phyloP scores from a whole-genome alignment of 1,140 invertebrate genomes.

The Lepidurus couesii region DNA sequence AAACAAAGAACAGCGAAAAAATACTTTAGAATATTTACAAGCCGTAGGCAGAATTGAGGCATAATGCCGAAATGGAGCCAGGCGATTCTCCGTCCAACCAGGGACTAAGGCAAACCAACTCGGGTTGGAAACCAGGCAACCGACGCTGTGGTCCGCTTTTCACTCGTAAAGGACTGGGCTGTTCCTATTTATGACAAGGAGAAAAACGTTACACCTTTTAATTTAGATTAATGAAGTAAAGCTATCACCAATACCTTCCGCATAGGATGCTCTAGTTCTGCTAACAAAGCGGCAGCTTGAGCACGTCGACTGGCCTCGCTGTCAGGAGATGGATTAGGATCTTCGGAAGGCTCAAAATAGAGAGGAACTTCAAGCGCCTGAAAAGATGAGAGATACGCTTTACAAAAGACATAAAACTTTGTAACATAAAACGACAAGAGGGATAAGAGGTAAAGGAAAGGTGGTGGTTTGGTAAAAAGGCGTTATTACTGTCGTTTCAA shows the following conservation, averaged over 20 bases:
- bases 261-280: slow-evolving; percentile 26
- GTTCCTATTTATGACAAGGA: slow-evolving; percentile 13
- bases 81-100: slow-evolving; percentile 71
- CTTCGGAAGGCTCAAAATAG: slow-evolving; percentile 72
- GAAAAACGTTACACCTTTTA: neutral
- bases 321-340: slow-evolving; percentile 62
- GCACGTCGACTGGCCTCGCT: slow-evolving; percentile 47
- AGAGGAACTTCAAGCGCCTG: slow-evolving; percentile 83
- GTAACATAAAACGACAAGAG: slow-evolving; percentile 6
- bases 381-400: slow-evolving; percentile 37
- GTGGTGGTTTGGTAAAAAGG: slow-evolving; percentile 35
- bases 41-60: slow-evolving; percentile 91
- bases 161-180: slow-evolving; percentile 56
- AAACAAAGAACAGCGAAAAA: slow-evolving; percentile 17
- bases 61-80: slow-evolving; percentile 77
- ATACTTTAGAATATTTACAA: slow-evolving; percentile 65
- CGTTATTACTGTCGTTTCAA: slow-evolving; percentile 71
- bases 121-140: slow-evolving; percentile 86
- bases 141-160: slow-evolving; percentile 69
- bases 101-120: slow-evolving; percentile 84
- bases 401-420: slow-evolving; percentile 23
- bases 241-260: slow-evolving; percentile 25
- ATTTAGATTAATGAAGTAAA: slow-evolving; percentile 7
- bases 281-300: slow-evolving; percentile 31
- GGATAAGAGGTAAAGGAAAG: neutral